Evolutionary conservation across 2,888 invertebrate genomes (phyloP).

Genomic region (Eupithecia exiguata): DNA sequence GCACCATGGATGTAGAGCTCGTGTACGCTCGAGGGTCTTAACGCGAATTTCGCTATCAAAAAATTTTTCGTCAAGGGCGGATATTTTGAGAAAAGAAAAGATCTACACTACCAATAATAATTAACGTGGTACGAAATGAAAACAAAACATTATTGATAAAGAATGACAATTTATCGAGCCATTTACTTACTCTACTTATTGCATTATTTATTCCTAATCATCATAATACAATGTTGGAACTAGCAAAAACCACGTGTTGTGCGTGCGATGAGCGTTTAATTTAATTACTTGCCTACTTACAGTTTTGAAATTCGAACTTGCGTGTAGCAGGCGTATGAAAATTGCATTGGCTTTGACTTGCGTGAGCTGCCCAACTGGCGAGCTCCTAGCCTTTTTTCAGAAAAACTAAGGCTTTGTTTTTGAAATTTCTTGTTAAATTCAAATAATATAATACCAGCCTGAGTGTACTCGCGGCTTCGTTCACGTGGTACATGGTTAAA

Average conservation of each 20-base stretch:
- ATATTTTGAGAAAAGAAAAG: neutral
- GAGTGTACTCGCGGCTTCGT: neutral
- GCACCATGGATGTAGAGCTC: conserved; percentile 9
- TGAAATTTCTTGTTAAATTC: neutral
- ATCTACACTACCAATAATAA: neutral
- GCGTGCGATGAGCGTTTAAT: conserved; percentile 43
- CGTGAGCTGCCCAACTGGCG: conserved; percentile 23
- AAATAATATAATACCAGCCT: neutral
- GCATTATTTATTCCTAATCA: neutral
- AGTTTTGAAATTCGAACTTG: conserved; percentile 42
- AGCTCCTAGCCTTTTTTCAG: conserved; percentile 13
- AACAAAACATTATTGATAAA: neutral
- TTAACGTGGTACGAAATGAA: too few species aligned
- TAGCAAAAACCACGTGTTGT: conserved; percentile 22
- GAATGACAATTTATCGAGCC: neutral
- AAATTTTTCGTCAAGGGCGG: neutral
- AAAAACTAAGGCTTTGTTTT: neutral
- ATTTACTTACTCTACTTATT: neutral
- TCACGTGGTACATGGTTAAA: too few species aligned
- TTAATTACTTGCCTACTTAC: conserved; percentile 22
- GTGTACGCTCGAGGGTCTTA: neutral
- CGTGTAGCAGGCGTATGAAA: conserved; percentile 35
- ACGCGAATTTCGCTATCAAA: neutral
- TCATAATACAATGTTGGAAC: conserved; percentile 28
- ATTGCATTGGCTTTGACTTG: conserved; percentile 33